A percentile compares a stretch with the other conserved stretches of the same genome.
phyloP scores from a whole-genome alignment of 2,888 invertebrate species.

The Teinopalpus imperialis region DNA sequence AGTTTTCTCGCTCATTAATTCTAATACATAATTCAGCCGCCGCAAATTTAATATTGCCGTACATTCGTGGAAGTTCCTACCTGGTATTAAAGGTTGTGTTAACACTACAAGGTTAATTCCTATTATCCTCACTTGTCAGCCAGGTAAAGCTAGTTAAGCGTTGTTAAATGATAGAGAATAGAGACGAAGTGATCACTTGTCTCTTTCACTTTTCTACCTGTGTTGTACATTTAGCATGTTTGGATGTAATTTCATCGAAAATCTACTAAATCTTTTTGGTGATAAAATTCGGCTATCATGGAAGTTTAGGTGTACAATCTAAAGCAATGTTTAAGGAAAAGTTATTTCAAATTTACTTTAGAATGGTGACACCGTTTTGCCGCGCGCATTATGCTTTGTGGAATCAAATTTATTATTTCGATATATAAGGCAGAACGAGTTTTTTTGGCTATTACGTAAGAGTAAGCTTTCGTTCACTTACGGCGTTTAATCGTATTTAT shows the following conservation, averaged over 20 bases:
- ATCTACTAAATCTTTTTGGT: not conserved
- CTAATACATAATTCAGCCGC: not conserved
- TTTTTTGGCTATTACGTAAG: conserved; percentile 10
- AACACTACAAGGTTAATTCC: conserved; percentile 19
- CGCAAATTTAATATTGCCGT: conserved; percentile 4
- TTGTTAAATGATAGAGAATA: conserved; percentile 9
- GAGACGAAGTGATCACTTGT: not conserved
- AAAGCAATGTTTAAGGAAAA: not conserved
- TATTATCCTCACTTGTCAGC: conserved; percentile 17
- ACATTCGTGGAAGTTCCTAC: conserved; percentile 21
- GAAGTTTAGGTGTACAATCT: too few relatives aligned
- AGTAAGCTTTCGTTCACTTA: conserved; percentile 9
- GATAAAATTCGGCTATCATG: not conserved
- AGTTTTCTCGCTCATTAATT: not conserved
- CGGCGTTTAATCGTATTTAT: conserved; percentile 11
- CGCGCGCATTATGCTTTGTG: not conserved
- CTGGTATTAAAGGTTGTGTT: conserved; percentile 21
- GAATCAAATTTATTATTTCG: conserved; percentile 9
- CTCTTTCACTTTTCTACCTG: conserved; percentile 12
- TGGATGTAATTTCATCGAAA: not conserved
- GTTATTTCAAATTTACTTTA: conserved; percentile 10
- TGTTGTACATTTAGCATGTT: not conserved
- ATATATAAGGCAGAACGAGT: conserved; percentile 4
- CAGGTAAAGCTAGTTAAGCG: conserved; percentile 20
- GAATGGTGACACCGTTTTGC: conserved; percentile 3